These are phyloP conservation scores for Lytechinus variegatus DNA, from an alignment of 35 echinoderm and acorn worm species.

Conservation along the genomic window DNA sequence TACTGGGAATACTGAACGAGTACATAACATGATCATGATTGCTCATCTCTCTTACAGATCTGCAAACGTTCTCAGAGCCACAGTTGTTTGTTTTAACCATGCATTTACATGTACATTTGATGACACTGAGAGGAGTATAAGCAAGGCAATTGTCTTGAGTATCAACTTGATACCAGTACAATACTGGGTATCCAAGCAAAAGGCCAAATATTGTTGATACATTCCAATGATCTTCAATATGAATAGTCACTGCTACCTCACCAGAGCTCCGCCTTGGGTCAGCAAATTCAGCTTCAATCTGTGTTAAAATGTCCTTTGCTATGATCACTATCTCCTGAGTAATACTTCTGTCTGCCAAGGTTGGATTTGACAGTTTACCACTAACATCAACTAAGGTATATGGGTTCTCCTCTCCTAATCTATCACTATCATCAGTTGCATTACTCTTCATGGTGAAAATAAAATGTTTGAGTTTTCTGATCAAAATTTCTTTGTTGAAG, in stretches of 20 bases:
- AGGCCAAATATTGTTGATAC: conserved; percentile 74
- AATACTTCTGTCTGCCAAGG: background rate
- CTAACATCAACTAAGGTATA: background rate
- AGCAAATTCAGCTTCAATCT: background rate
- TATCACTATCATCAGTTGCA: background rate
- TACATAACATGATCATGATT: conserved; percentile 52
- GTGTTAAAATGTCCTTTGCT: background rate
- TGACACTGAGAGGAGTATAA: conserved; percentile 63
- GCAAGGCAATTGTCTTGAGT: conserved; percentile 62
- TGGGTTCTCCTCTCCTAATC: background rate
- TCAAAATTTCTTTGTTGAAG: background rate
- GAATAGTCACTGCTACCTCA: background rate
- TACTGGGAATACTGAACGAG: conserved; percentile 71
- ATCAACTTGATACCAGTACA: conserved; percentile 73
- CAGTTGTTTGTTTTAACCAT: background rate
- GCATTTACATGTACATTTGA: conserved; percentile 51
- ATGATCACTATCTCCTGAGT: background rate
- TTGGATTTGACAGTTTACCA: background rate
- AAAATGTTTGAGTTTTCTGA: background rate
- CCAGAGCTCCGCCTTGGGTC: background rate
- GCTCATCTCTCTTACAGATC: background rate
- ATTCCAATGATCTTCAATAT: conserved; percentile 51
- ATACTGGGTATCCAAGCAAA: conserved; percentile 75
- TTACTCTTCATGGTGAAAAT: background rate
- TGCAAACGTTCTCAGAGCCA: background rate